Base-by-base conservation (phyloP, 1,140 invertebrate genomes). In the Drosophila lacteicornis region DNA sequence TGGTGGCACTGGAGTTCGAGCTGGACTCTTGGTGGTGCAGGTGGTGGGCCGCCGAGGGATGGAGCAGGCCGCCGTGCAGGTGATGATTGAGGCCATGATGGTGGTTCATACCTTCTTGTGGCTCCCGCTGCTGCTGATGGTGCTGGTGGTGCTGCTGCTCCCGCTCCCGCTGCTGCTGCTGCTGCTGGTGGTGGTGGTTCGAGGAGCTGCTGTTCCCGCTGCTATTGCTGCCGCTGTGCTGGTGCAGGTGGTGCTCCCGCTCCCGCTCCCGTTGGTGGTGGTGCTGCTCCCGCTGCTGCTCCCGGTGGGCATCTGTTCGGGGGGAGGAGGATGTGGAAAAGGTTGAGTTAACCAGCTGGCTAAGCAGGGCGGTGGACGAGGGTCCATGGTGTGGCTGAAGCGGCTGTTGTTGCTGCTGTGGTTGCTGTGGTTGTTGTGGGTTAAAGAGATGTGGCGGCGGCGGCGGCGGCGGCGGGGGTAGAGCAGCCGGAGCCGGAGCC, bases 371-470 rank as follows among this genome's bases (percentile, higher is more conserved):
- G 33, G 91, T 92, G 79, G 91, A 92, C 74, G 91, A 92, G 19
- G 91, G 91, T 86, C 86, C 84, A 84, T 82, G 91, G 57, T 88
- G 90, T 42, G 76, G 86, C 13, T 82, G 81, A 4, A 78, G 80
- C 11, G 66, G 68, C 3, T 80, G 65, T 51, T 81, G 83, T 22
- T 82, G 66, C 93, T 95, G 93, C 93, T 95, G 93, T 91, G 94
- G 93, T 93, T 95, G 84, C 93, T 94, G 51, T 25, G 3, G 13
- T 55, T 25, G 22, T 25, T 25, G 22, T 25, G 22, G 22, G 38
- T n/a, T 55, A 92, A 91, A 65, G 84, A 94, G 91, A 94, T 94
- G 92, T 93, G 94, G 85, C 93, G 93, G 80, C 22, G 65, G 70
- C 19, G 19, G 70, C 19, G 19, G 19, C n/a, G 71, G 76, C 11